Evolutionary conservation across 2,888 invertebrate genomes (phyloP), one percentile per base, ranked within the genome.

Genomic region (Drosophila nr. perissopoda): DNA sequence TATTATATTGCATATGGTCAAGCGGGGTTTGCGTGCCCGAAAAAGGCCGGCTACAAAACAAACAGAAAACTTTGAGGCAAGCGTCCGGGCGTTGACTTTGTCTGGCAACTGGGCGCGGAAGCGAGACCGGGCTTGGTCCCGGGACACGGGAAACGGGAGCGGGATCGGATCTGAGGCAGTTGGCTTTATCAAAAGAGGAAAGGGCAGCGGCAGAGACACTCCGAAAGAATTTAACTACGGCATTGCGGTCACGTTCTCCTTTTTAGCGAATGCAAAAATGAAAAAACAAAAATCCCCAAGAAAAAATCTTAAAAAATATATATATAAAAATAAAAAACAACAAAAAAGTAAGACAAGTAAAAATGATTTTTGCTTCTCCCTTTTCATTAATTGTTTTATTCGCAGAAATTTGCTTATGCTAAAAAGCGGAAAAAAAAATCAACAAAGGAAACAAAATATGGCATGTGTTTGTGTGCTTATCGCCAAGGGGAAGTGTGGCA

Each of bases 161-260:
- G 52, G 27, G 38, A 25, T 52, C 38, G 48, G 45, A 25, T 42
- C 40, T 21, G 40, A 45, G 57, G 38, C 31, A 56, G 36, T 53
- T 60, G 73, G 76, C 57, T 63, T 77, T 77, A 78, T 77, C 77
- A 69, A 57, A 51, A 75, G 61, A 53, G 52, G 38, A 70, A 56
- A 52, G 65, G 76, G 36, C n/a, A 6, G 25, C 36, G 51, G 51
- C 51, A 25, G 34, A 29, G 38, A 51, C 82, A 80, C 63, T 66
- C 64, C 63, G 66, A 34, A 66, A 51, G 63, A 62, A 77, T 77
- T 86, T 73, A 69, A 73, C 80, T 85, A 69, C 59, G 74, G 82
- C 82, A 88, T 88, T 80, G 87, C 83, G 87, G 89, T 88, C 87
- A 88, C 87, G 87, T 88, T 83, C 90, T 87, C 76, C 76, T 79